Percentiles rank a stretch among this genome's conserved stretches.
Conservation (phyloP, 2,888 invertebrate species). For the Lordiphosa fenestrarum region DNA sequence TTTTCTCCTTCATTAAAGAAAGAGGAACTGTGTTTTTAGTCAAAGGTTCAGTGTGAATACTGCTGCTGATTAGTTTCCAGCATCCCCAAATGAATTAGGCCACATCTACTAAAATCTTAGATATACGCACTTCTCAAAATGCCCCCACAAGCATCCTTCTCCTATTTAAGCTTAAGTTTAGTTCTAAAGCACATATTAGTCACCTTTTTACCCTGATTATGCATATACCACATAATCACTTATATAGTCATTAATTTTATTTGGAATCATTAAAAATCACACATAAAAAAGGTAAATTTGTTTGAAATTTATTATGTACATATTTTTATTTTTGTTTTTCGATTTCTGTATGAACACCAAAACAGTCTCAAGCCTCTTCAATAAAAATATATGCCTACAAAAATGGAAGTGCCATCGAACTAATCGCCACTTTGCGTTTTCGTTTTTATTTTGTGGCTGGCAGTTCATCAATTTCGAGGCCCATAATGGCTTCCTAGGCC, state of each 20-base stretch:
- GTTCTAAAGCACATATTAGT: no score
- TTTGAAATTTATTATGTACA: constrained; percentile 49
- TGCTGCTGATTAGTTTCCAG: no score
- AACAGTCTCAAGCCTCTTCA: constrained; percentile 40
- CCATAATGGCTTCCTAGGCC: constrained; percentile 46
- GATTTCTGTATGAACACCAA: constrained; percentile 27
- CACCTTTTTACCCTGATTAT: no score
- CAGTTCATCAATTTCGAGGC: constrained; percentile 45
- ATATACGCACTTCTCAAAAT: not conserved
- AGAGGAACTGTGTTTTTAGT: no score
- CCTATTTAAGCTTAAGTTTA: no score
- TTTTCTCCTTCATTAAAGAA: no score
- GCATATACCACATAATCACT: constrained; percentile 9
- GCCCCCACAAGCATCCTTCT: not conserved
- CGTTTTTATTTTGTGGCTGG: constrained; percentile 26
- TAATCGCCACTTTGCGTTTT: constrained; percentile 63
- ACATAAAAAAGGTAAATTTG: constrained; percentile 32
- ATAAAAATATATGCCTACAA: constrained; percentile 59
- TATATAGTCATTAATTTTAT: constrained; percentile 12
- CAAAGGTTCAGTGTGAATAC: no score
- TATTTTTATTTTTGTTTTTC: constrained; percentile 20
- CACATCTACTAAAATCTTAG: no score
- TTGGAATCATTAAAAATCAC: constrained; percentile 6
- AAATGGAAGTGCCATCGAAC: constrained; percentile 69
- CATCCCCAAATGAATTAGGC: no score